These are phyloP conservation scores for Grapholita molesta DNA, from an alignment of 1,140 invertebrate species.

Conservation along the genomic window DNA sequence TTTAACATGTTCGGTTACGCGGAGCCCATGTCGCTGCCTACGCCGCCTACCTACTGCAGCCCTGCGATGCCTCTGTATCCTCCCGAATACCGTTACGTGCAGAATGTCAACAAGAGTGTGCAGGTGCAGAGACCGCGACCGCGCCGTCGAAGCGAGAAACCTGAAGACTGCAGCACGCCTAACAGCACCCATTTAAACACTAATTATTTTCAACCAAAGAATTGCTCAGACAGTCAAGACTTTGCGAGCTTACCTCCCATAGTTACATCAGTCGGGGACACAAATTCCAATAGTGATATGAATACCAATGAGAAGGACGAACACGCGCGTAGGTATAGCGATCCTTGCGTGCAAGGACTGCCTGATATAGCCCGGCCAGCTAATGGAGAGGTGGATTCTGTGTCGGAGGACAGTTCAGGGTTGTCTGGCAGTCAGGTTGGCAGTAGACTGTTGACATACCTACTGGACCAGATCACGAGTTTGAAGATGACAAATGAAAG, in stretches of 20 bases:
- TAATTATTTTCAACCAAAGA: conserved; percentile 64
- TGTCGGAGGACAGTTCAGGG: conserved; percentile 59
- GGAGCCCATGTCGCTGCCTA: conserved; percentile 59
- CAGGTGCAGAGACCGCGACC: conserved; percentile 55
- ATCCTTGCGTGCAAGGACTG: conserved; percentile 68
- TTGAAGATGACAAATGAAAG: conserved; percentile 71
- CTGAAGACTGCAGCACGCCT: conserved; percentile 53
- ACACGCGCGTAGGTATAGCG: conserved; percentile 65
- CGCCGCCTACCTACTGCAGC: conserved; percentile 56
- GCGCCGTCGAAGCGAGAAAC: conserved; percentile 46
- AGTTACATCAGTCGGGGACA: conserved; percentile 63
- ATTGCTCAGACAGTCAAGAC: conserved; percentile 64
- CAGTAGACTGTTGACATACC: conserved; percentile 62
- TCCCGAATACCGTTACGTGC: conserved; percentile 52
- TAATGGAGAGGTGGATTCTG: conserved; percentile 61
- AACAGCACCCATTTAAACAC: conserved; percentile 33
- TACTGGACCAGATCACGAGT: conserved; percentile 71
- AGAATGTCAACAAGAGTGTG: conserved; percentile 51
- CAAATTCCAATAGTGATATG: conserved; percentile 64
- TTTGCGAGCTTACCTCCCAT: conserved; percentile 65
- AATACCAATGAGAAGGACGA: conserved; percentile 64
- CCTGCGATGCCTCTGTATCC: conserved; percentile 40
- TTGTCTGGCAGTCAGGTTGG: conserved; percentile 66
- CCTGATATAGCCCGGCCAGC: conserved; percentile 60
- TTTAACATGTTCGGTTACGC: conserved; percentile 51